Conservation (phyloP, 2,797 vertebrate genomes). For the Ibycter americanus region DNA sequence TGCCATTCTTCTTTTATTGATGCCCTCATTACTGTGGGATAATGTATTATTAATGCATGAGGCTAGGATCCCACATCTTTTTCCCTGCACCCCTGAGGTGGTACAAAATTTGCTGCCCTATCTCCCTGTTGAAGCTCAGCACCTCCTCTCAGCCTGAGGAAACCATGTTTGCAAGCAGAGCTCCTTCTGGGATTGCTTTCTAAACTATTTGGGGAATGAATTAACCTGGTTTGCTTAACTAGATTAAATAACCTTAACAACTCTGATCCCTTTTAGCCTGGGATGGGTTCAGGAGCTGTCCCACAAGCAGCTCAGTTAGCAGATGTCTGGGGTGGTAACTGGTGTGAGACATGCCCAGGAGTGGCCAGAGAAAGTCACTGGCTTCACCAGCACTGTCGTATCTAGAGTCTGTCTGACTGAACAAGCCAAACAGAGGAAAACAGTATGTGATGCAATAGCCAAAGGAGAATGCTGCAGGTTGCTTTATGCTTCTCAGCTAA, state of each 20-base stretch:
- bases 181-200: not conserved
- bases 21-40: not conserved
- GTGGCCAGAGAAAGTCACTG: not conserved
- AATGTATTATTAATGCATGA: not conserved
- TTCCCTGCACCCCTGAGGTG: not conserved
- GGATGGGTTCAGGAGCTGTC: not conserved
- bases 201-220: not conserved
- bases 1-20: not conserved
- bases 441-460: not conserved
- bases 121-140: not conserved
- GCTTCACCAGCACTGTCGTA: not conserved
- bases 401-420: not conserved
- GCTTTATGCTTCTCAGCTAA: not conserved
- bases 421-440: not conserved
- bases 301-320: not conserved
- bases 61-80: not conserved
- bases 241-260: not conserved
- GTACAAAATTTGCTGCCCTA: not conserved
- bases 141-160: not conserved
- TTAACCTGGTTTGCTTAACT: not conserved
- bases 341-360: not conserved
- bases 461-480: not conserved
- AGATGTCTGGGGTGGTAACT: not conserved
- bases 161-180: not conserved
- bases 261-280: not conserved